Evolutionary conservation across 2,797 vertebrate genomes (phyloP), one percentile per base, ranked within the genome.

Genomic region (Syngnathus rostellatus): DNA sequence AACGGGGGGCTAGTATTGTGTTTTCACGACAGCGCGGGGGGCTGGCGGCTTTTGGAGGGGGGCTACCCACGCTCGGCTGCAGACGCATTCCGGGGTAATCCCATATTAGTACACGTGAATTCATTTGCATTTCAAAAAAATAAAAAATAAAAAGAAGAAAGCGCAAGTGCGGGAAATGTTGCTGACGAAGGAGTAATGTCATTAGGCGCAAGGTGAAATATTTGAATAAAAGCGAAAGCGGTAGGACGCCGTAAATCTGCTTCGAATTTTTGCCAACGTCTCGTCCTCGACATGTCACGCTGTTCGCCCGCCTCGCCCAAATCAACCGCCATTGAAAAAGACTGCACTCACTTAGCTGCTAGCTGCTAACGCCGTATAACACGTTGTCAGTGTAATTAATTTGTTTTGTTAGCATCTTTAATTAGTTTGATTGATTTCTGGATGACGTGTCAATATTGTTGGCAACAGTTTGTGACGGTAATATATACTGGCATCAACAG

Each of bases 131-230:
- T 19, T 19, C 9, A 21, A 51, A 53, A 53, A 51, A 23, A 12
- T 4, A 64, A 55, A 8, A 19, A 48, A 60, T 63, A 23, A 70
- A 45, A 43, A 23, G 64, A 76, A 31, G 31, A 62, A 59, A 60
- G 41, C n/a, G 63, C 8, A 67, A 79, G 79, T 77, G 63, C 71
- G 31, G 64, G 46, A 68, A 79, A 78, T 79, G 75, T 72, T 85
- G 82, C 84, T 84, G 84, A 86, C 83, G 71, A 9, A 25, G 64
- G 75, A 77, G 74, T 66, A 74, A 76, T 74, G 75, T 57, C 74
- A 69, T 81, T 77, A 81, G 77, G 71, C 45, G 65, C 77, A 79
- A 89, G 83, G 79, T 87, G 84, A 84, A 81, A 74, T 75, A 73
- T 83, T 75, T 82, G 72, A 85, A 77, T 83, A 83, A 80, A 78